These are phyloP conservation scores for Calycopis cecrops DNA, from an alignment of 1,140 invertebrate genomes.

Conservation along the genomic window DNA sequence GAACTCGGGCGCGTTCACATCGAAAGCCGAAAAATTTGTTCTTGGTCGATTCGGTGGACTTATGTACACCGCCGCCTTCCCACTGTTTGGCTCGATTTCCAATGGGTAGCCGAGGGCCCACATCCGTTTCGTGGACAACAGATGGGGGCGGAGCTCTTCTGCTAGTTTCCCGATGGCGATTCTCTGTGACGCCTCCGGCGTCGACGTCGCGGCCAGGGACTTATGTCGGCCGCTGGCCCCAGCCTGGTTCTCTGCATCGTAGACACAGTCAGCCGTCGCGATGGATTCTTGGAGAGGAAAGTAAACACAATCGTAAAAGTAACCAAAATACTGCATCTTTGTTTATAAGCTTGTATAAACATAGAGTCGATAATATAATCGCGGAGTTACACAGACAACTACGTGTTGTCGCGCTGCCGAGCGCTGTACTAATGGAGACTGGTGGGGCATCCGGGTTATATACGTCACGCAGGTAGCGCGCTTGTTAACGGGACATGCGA, in stretches of 20 bases:
- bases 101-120: slow-evolving; percentile 84
- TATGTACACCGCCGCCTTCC: slow-evolving; percentile 79
- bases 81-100: slow-evolving; percentile 76
- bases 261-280: slow-evolving; percentile 47
- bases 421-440: slow-evolving; percentile 61
- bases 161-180: slow-evolving; percentile 56
- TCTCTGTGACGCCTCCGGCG: slow-evolving; percentile 57
- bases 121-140: slow-evolving; percentile 80
- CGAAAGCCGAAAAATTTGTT: slow-evolving; percentile 61
- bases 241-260: slow-evolving; percentile 53
- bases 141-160: slow-evolving; percentile 71
- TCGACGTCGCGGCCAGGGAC: slow-evolving; percentile 54
- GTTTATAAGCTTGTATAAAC: slow-evolving; percentile 59
- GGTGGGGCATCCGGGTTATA: slow-evolving; percentile 65
- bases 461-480: slow-evolving; percentile 67
- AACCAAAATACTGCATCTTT: slow-evolving; percentile 64
- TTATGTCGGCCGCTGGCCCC: slow-evolving; percentile 54
- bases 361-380: slow-evolving; percentile 61
- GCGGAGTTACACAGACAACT: slow-evolving; percentile 48
- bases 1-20: slow-evolving; percentile 81
- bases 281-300: slow-evolving; percentile 50
- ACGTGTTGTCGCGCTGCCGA: slow-evolving; percentile 66
- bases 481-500: slow-evolving; percentile 67
- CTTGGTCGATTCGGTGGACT: slow-evolving; percentile 61
- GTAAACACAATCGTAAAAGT: slow-evolving; percentile 58